Conservation (phyloP, 2,113 vertebrate species). For the Chrysemys picta region DNA sequence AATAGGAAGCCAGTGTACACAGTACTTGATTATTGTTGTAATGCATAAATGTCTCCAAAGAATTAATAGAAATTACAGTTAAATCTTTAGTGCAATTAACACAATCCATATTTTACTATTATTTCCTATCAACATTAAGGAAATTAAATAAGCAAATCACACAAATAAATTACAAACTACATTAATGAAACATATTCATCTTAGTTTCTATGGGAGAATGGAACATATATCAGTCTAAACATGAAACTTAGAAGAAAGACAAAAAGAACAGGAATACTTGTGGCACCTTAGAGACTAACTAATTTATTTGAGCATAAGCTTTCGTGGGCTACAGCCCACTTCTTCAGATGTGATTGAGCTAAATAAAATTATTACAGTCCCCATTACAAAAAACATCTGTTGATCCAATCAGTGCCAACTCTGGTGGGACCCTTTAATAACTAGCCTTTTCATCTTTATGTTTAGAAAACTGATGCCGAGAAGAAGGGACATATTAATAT, state of each 20-base stretch:
- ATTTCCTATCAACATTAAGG: constrained; percentile 13
- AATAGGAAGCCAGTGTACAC: background rate
- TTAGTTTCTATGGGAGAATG: background rate
- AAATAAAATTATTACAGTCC: background rate
- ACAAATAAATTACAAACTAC: constrained; percentile 22
- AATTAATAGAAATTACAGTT: constrained; percentile 25
- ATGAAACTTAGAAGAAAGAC: background rate
- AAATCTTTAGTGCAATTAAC: constrained; percentile 28
- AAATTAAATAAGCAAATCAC: constrained; percentile 24
- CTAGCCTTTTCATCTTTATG: background rate
- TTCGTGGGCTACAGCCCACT: no score
- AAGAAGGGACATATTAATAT: background rate
- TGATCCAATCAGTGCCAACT: background rate
- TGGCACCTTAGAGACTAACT: no score
- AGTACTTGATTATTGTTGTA: constrained; percentile 1
- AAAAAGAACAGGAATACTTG: no score
- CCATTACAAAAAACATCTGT: background rate
- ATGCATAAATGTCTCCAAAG: background rate
- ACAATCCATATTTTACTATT: constrained; percentile 11
- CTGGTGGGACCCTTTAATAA: background rate
- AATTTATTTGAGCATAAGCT: no score
- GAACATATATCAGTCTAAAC: background rate
- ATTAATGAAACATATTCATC: background rate
- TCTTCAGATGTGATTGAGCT: background rate
- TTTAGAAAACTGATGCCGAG: background rate